Percentiles rank a stretch among this genome's conserved stretches.
Conservation (phyloP, 2,888 invertebrate genomes). For the Hypena proboscidalis region DNA sequence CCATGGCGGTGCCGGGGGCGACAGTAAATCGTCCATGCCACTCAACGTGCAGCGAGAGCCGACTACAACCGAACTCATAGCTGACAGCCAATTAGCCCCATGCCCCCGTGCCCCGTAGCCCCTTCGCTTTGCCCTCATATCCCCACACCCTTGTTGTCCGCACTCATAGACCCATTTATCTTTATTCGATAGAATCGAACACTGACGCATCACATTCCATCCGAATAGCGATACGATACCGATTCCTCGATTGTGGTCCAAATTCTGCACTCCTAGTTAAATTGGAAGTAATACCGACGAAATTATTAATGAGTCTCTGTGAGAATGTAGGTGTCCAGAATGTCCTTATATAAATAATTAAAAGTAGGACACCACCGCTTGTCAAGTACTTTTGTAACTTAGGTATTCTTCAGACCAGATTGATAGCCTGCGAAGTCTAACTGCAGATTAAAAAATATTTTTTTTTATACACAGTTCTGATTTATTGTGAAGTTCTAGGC, state of each 20-base stretch:
- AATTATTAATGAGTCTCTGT: conserved; percentile 61
- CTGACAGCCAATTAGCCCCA: conserved; percentile 82
- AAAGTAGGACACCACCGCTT: too few relatives aligned
- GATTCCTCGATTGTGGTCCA: conserved; percentile 57
- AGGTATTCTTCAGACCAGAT: conserved; percentile 62
- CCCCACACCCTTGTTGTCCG: conserved; percentile 57
- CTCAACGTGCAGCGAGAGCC: conserved; percentile 51
- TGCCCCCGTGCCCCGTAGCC: conserved; percentile 60
- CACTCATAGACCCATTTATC: conserved; percentile 72
- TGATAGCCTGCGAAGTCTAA: conserved; percentile 63
- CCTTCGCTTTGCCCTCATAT: conserved; percentile 44
- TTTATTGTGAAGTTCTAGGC: conserved; percentile 55
- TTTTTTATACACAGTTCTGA: too few relatives aligned
- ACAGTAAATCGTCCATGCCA: conserved; percentile 55
- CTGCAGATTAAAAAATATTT: too few relatives aligned
- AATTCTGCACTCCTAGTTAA: conserved; percentile 46
- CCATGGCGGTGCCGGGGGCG: too few relatives aligned
- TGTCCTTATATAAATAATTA: too few relatives aligned
- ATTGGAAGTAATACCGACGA: conserved; percentile 46
- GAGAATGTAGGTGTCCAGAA: too few relatives aligned
- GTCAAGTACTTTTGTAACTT: too few relatives aligned
- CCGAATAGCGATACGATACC: conserved; percentile 50
- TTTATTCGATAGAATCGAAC: conserved; percentile 76
- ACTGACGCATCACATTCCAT: conserved; percentile 64
- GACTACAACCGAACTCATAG: conserved; percentile 68